Conservation (phyloP, 2,888 invertebrate species). For the Drosophila formosana region DNA sequence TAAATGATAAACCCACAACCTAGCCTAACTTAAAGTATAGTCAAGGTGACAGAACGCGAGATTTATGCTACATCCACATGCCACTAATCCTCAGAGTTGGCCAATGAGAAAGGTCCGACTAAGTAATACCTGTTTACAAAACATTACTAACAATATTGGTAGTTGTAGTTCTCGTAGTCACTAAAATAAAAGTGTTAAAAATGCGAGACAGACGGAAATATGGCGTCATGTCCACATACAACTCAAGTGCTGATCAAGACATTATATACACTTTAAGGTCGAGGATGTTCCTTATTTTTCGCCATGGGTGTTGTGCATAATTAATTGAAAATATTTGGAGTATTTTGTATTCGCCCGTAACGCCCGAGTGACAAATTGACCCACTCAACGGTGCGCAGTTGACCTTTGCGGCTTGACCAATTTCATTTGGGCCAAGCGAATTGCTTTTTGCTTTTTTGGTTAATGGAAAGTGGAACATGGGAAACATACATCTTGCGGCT, state of each 20-base stretch:
- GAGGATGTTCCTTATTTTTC: background rate
- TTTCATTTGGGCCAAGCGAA: conserved; percentile 48
- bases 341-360: conserved; percentile 21
- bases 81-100: conserved; percentile 4
- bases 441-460: conserved; percentile 42
- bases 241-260: background rate
- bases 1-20: conserved; percentile 15
- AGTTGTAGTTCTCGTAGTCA: background rate
- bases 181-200: background rate
- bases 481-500: conserved; percentile 47
- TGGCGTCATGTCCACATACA: background rate
- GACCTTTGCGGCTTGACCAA: conserved; percentile 56
- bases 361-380: conserved; percentile 60
- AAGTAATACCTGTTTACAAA: background rate
- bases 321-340: conserved; percentile 38
- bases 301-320: conserved; percentile 7
- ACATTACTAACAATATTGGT: background rate
- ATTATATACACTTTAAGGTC: background rate
- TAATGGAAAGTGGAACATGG: conserved; percentile 75
- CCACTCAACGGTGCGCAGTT: conserved; percentile 37
- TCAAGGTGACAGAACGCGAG: conserved; percentile 57
- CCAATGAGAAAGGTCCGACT: background rate
- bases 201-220: too few species aligned
- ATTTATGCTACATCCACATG: conserved; percentile 66
- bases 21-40: conserved; percentile 27